Conservation (phyloP, 2,888 invertebrate species). For the Saturnia japonica region DNA sequence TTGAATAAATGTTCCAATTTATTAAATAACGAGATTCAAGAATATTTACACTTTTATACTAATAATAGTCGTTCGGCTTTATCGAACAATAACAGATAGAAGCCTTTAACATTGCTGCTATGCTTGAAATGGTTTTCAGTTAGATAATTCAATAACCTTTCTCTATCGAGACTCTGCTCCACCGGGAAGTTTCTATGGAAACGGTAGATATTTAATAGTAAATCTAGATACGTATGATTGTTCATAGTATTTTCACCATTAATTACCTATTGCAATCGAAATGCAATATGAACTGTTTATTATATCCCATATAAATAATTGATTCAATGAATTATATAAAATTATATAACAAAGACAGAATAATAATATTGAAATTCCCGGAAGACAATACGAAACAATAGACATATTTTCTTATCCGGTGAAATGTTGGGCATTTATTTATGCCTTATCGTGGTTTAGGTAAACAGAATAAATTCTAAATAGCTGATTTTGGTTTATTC, state of each 20-base stretch:
- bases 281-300: background rate
- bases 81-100: background rate
- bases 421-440: no score
- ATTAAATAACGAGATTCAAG: background rate
- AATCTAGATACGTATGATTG: background rate
- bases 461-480: no score
- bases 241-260: background rate
- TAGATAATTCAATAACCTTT: background rate
- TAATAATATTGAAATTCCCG: no score
- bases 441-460: no score
- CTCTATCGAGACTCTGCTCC: background rate
- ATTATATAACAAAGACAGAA: no score
- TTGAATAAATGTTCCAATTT: slow-evolving; percentile 16
- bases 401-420: no score
- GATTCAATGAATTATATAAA: background rate
- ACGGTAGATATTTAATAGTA: background rate
- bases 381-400: no score
- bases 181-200: background rate
- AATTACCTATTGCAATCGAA: background rate
- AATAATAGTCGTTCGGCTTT: background rate
- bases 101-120: background rate
- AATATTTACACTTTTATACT: background rate
- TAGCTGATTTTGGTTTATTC: no score
- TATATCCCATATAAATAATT: background rate
- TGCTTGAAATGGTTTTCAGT: background rate